Evolutionary conservation across 2,888 invertebrate genomes (phyloP).

Genomic region (Tipula lateralis): DNA sequence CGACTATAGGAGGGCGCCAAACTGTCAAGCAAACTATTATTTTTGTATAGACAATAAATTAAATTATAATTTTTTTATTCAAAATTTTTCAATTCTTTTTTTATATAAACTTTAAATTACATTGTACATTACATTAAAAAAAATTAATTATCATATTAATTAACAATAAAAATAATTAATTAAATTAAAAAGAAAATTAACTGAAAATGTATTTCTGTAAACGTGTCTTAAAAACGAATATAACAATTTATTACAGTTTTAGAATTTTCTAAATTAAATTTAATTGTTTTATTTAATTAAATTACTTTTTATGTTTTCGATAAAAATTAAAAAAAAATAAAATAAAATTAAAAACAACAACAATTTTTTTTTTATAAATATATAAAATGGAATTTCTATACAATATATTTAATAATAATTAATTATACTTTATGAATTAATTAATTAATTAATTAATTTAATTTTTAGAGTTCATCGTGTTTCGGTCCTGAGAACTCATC

Average conservation of each 20-base stretch:
- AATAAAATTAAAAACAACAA: neutral
- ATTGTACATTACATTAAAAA: neutral
- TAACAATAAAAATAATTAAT: constrained; percentile 19
- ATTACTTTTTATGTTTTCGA: neutral
- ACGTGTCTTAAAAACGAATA: neutral
- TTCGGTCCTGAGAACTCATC: constrained; percentile 96
- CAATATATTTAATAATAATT: neutral
- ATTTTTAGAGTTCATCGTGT: constrained; percentile 83
- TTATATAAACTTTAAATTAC: neutral
- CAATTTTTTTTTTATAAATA: constrained; percentile 14
- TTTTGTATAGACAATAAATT: neutral
- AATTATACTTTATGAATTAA: neutral
- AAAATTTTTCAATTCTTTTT: neutral
- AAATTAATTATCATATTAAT: neutral
- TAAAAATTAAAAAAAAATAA: neutral
- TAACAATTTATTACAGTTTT: neutral
- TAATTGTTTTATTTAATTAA: neutral
- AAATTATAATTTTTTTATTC: neutral
- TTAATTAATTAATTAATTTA: neutral
- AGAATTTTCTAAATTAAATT: neutral
- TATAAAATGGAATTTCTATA: constrained; percentile 24
- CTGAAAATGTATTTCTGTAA: neutral
- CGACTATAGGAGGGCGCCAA: too few relatives aligned
- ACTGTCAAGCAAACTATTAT: too few relatives aligned
- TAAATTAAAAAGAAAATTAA: neutral